phyloP scores from a whole-genome alignment of 2,797 vertebrate species.

The Lutjanus campechanus region DNA sequence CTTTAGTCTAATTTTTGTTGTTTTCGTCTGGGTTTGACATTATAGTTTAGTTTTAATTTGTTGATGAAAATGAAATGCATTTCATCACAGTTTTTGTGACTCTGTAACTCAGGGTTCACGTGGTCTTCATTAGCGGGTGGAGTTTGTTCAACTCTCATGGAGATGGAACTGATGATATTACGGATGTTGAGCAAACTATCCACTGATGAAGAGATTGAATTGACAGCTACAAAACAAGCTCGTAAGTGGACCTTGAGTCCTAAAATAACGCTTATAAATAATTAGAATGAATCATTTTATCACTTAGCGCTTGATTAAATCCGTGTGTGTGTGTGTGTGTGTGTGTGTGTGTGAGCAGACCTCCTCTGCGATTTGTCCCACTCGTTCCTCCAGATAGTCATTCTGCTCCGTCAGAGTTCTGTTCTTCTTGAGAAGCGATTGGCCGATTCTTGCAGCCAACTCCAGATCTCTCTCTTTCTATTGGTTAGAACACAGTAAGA shows the following conservation, averaged over 20 bases:
- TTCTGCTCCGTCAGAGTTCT: conserved; percentile 93
- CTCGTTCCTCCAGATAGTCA: conserved; percentile 94
- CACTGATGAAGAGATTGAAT: neutral
- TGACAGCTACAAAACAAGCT: neutral
- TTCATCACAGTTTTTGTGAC: no score
- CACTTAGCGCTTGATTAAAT: neutral
- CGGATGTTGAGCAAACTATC: neutral
- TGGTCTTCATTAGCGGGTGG: neutral
- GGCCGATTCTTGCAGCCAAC: conserved; percentile 95
- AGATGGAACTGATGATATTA: neutral
- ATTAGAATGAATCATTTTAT: neutral
- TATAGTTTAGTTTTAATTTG: no score
- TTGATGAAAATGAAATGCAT: no score
- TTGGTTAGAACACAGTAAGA: conserved; percentile 7
- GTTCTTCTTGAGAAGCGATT: conserved; percentile 97
- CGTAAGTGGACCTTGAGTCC: neutral
- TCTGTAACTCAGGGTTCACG: neutral
- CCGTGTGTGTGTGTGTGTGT: neutral
- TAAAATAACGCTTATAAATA: neutral
- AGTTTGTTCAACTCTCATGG: neutral
- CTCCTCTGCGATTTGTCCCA: conserved; percentile 95
- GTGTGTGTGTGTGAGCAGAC: conserved; percentile 70
- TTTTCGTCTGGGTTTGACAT: no score
- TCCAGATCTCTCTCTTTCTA: conserved; percentile 99
- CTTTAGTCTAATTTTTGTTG: no score